phyloP scores from a whole-genome alignment of 2,797 vertebrate genomes.

The Arnoldichthys spilopterus region DNA sequence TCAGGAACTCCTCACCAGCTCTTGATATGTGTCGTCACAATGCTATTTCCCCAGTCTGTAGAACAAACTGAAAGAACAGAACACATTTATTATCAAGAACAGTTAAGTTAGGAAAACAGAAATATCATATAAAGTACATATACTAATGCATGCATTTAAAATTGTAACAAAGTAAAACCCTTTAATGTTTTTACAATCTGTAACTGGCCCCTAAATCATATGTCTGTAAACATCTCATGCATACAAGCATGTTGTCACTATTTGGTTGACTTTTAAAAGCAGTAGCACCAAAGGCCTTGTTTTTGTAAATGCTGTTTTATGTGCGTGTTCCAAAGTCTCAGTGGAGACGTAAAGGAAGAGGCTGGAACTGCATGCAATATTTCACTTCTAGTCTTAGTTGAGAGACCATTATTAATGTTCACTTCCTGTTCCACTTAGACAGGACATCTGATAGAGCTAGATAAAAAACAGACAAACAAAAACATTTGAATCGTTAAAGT shows the following conservation, averaged over 20 bases:
- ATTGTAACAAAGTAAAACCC: neutral
- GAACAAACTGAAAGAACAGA: constrained; percentile 29
- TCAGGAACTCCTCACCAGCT: constrained; percentile 54
- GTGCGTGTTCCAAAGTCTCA: neutral
- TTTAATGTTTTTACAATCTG: constrained; percentile 30
- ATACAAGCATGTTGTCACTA: constrained; percentile 49
- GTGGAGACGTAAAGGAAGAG: neutral
- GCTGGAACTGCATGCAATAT: neutral
- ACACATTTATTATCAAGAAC: constrained; percentile 63
- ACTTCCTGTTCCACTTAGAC: neutral
- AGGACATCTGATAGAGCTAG: constrained; percentile 3
- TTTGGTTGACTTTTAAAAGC: constrained; percentile 8
- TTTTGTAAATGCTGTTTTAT: constrained; percentile 41
- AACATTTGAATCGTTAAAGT: neutral
- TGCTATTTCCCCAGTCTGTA: constrained; percentile 60
- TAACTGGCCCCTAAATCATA: constrained; percentile 54
- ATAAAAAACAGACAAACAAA: constrained; percentile 5
- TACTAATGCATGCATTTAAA: neutral
- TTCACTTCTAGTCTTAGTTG: neutral
- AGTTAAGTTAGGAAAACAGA: constrained; percentile 1
- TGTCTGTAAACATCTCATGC: constrained; percentile 40
- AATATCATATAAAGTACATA: neutral
- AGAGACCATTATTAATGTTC: neutral
- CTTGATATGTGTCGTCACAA: constrained; percentile 65
- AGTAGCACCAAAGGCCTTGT: constrained; percentile 1